Evolutionary conservation across 2,888 invertebrate species (phyloP).

Genomic region (Euclidia mi): DNA sequence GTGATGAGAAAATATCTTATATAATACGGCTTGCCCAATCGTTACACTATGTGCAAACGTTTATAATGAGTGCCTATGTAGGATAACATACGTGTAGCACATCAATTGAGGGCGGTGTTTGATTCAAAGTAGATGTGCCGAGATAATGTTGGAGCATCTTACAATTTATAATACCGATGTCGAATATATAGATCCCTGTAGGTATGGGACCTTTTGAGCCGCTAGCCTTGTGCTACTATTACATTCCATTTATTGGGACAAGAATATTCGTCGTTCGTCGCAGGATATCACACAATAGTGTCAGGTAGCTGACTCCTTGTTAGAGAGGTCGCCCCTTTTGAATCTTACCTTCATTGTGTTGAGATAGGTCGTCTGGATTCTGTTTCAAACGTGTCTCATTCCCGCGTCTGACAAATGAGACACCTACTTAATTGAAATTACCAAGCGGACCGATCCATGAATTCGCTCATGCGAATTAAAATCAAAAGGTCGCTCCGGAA

Average conservation of each 20-base stretch:
- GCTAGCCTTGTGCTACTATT: slow-evolving; percentile 51
- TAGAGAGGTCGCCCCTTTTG: slow-evolving; percentile 79
- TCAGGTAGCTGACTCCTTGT: no score
- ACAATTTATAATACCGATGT: slow-evolving; percentile 58
- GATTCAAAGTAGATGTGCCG: slow-evolving; percentile 46
- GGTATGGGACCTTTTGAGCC: slow-evolving; percentile 58
- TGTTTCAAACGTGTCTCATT: slow-evolving; percentile 78
- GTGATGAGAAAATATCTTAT: background rate
- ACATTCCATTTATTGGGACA: slow-evolving; percentile 76
- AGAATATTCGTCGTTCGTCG: slow-evolving; percentile 81
- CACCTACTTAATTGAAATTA: slow-evolving; percentile 75
- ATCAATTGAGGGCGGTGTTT: slow-evolving; percentile 39
- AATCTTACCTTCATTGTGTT: slow-evolving; percentile 79
- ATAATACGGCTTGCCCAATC: background rate
- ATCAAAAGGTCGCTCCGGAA: slow-evolving; percentile 26
- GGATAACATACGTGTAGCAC: slow-evolving; percentile 28
- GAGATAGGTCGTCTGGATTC: slow-evolving; percentile 78
- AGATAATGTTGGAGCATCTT: slow-evolving; percentile 53
- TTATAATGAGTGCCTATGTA: slow-evolving; percentile 22
- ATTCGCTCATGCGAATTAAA: slow-evolving; percentile 24
- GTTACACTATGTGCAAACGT: background rate
- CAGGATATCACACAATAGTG: slow-evolving; percentile 81
- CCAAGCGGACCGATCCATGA: slow-evolving; percentile 34
- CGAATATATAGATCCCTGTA: slow-evolving; percentile 63
- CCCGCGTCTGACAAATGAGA: slow-evolving; percentile 69